Conservation (phyloP, 2,888 invertebrate genomes). For the Cantharis flavilabris region DNA sequence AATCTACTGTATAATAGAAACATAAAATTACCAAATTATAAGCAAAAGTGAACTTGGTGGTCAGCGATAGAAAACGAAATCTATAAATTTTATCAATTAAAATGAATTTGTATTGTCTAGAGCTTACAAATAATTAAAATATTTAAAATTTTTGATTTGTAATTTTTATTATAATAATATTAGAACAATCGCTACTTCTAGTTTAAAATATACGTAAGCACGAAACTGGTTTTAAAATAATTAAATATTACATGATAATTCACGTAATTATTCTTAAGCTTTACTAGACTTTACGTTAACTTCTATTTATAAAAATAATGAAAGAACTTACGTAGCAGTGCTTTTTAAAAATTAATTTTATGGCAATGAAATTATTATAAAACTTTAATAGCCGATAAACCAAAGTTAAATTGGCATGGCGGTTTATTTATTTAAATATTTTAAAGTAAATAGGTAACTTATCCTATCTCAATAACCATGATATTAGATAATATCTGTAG, state of each 20-base stretch:
- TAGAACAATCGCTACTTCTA: slow-evolving; percentile 2
- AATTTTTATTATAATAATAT: neutral
- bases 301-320: neutral
- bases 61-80: slow-evolving; percentile 9
- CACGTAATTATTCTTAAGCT: slow-evolving; percentile 7
- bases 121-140: neutral
- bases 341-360: neutral
- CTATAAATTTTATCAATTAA: neutral
- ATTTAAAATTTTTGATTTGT: neutral
- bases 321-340: neutral
- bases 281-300: slow-evolving; percentile 3
- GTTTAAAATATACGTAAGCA: slow-evolving; percentile 5
- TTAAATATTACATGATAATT: slow-evolving; percentile 12
- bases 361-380: neutral
- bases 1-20: slow-evolving; percentile 19
- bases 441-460: neutral
- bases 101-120: neutral
- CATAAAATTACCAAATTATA: neutral
- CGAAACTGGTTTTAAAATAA: slow-evolving; percentile 14
- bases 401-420: neutral
- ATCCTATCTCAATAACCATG: neutral
- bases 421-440: neutral
- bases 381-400: neutral
- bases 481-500: neutral
- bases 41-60: slow-evolving; percentile 1